Evolutionary conservation across 2,888 invertebrate species (phyloP), one percentile per base, ranked within the genome.

Genomic region (Stenotaenia linearis): DNA sequence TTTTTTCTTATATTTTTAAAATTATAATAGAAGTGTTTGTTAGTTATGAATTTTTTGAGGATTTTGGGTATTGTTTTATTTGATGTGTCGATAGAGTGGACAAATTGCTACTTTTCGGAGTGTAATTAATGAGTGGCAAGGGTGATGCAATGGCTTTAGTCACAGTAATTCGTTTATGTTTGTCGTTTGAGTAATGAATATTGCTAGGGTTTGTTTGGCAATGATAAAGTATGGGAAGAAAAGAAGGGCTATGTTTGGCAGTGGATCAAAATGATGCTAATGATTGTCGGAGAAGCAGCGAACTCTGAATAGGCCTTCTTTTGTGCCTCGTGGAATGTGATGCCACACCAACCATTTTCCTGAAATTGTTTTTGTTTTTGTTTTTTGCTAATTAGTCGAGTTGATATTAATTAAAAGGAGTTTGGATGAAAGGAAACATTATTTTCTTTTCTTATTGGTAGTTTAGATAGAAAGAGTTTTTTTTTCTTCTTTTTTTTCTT

Each of bases 121-220:
- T 56, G 56, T 15, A 56, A 56, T 56, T 56, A 21, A 56, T 56
- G 56, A 56, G 56, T 56, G 56, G 56, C 56, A 56, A 56, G 18
- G 18, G 50, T 21, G 56, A 56, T 56, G 56, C 56, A 56, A 56
- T 56, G 56, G 56, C 12, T 56, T 56, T 56, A 56, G 56, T 56
- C 56, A 56, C 56, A 56, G 56, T 21, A 56, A 56, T 56, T 56
- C 21, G 18, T 56, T 56, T 56, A 9, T 56, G 56, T n/a, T 56
- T 56, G 56, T 56, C 56, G 56, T 56, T 18, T 56, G 56, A 56
- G 56, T 56, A 56, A 56, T 56, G 56, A 56, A 56, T 56, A 56
- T 56, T 56, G 18, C 7, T 7, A 56, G 56, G 56, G 21, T 21
- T 56, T 56, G n/a, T 18, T 56, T 56, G 56, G 56, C 56, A 56